Percentiles rank a stretch among this genome's conserved stretches.
Evolutionary conservation across 2,888 invertebrate species (phyloP).

Genomic region (Thysanoteuthis rhombus): DNA sequence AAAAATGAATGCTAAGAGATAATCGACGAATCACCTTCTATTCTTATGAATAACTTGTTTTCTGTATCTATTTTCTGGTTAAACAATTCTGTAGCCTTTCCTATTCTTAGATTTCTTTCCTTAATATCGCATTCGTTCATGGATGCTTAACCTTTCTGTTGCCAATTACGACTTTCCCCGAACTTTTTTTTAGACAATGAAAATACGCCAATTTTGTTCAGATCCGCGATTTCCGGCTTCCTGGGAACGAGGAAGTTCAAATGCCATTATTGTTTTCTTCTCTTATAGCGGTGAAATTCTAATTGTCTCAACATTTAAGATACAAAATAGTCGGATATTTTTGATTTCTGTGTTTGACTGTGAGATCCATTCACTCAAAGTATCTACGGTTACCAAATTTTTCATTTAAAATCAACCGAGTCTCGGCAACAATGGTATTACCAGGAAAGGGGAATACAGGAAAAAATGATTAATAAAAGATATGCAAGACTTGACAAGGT

Average conservation of each 20-base stretch:
- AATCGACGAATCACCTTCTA: too few relatives aligned
- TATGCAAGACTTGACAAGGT: too few relatives aligned
- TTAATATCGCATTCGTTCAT: neutral
- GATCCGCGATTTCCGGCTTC: neutral
- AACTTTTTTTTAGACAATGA: neutral
- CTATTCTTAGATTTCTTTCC: neutral
- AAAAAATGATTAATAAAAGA: too few relatives aligned
- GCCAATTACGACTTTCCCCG: neutral
- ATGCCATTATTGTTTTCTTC: neutral
- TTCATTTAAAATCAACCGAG: too few relatives aligned
- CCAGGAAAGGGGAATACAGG: too few relatives aligned
- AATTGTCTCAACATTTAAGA: neutral
- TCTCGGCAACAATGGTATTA: too few relatives aligned
- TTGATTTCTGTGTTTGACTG: neutral
- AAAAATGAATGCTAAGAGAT: too few relatives aligned
- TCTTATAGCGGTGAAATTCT: neutral
- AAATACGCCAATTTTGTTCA: neutral
- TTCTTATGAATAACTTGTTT: neutral
- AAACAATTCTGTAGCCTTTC: neutral
- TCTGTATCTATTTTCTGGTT: neutral
- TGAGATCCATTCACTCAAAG: neutral
- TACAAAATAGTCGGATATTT: neutral
- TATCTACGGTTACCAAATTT: too few relatives aligned
- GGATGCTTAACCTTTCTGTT: neutral
- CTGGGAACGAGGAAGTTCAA: neutral